Base-by-base conservation (phyloP, 1,140 invertebrate genomes). In the Thrips palmi region DNA sequence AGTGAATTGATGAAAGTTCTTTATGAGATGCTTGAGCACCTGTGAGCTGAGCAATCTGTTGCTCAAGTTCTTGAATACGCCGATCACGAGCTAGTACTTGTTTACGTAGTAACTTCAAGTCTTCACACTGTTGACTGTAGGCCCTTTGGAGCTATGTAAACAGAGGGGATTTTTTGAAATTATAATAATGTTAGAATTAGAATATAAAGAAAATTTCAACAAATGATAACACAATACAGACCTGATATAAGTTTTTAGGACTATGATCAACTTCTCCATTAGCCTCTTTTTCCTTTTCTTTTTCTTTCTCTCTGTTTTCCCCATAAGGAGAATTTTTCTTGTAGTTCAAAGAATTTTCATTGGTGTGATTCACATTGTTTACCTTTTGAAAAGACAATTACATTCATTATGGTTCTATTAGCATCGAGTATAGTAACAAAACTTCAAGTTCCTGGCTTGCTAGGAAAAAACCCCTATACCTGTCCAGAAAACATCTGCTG, bases 61-160 rank as follows among this genome's bases (percentile, higher is more conserved):
- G 71, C 51, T 87, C 80, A 11, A 87, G 59, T 49, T 85, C 80
- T 36, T 72, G 67, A 5, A 85, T 73, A 8, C 77, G 62, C 43
- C 75, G 63, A 49, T 85, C 80, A 46, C 77, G 78, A 46, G 74
- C 70, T 2, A 68, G 62, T 15, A 86, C 57, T 50, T 84, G 78
- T 35, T 79, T 74, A 45, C 74, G 71, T 8, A 82, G 63, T 39
- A 74, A 59, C 35, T 73, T 63, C 17, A 85, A 54, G 57, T 86
- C 83, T 45, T 85, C 80, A n/a, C 67, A 67, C 58, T 85, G 81
- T 17, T 68, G 64, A 45, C 70, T 67, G 50, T 76, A 81, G 1
- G 78, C 75, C 44, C 73, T 58, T 45, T 74, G 70, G 43, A 86
- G 54, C 71, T 86, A 45, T 8, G 22, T 44, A 41, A 47, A 46